These are phyloP conservation scores for Sitobion miscanthi DNA, from an alignment of 1,140 invertebrate genomes.

Conservation along the genomic window DNA sequence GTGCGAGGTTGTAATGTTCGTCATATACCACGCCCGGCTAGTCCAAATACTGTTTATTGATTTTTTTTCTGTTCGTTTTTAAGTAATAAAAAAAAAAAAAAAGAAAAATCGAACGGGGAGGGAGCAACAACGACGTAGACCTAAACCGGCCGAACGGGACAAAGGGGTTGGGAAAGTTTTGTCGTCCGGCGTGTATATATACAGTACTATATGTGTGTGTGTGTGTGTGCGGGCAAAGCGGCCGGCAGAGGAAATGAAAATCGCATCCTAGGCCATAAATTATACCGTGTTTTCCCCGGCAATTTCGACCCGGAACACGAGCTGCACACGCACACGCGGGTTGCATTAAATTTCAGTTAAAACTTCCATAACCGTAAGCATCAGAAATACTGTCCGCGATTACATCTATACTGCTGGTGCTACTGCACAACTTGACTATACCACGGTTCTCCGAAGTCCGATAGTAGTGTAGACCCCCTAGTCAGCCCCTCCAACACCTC, in stretches of 20 bases:
- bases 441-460: neutral
- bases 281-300: constrained; percentile 50
- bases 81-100: constrained; percentile 36
- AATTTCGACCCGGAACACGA: constrained; percentile 54
- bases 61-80: constrained; percentile 49
- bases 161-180: constrained; percentile 54
- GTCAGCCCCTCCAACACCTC: neutral
- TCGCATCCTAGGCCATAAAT: constrained; percentile 56
- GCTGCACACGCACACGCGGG: constrained; percentile 35
- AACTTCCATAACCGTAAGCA: constrained; percentile 54
- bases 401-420: constrained; percentile 11
- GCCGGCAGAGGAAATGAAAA: constrained; percentile 51
- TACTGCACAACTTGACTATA: neutral
- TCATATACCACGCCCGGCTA: neutral
- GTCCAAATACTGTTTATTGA: constrained; percentile 36
- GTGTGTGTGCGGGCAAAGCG: neutral
- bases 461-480: neutral
- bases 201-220: too few relatives aligned
- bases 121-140: neutral
- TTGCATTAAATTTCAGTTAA: constrained; percentile 55
- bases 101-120: neutral
- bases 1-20: neutral
- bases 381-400: constrained; percentile 53
- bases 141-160: neutral
- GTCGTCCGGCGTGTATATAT: constrained; percentile 33